Evolutionary conservation across 37 sponge, comb jelly and placozoan species (phyloP).

Genomic region (Beroe forskalii): DNA sequence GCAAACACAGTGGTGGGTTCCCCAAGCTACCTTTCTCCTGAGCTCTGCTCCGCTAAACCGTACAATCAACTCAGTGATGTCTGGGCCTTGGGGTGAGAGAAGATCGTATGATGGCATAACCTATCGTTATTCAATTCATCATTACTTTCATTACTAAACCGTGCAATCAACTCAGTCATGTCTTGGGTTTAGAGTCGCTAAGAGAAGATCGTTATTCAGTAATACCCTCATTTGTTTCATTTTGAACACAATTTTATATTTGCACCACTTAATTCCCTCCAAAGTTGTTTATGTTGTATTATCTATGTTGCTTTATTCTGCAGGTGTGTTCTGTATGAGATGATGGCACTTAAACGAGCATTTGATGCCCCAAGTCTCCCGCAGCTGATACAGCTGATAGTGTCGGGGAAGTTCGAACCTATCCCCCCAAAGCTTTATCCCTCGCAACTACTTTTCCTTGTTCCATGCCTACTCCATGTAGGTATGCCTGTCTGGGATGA

Average conservation of each 20-base stretch:
- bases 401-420: slow-evolving; percentile 37
- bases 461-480: slow-evolving; percentile 26
- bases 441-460: slow-evolving; percentile 33
- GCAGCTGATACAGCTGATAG: slow-evolving; percentile 47
- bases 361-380: slow-evolving; percentile 54
- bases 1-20: slow-evolving; percentile 60
- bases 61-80: slow-evolving; percentile 50
- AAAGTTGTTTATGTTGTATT: too few species aligned
- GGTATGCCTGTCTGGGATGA: neutral
- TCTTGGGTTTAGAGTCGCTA: too few species aligned
- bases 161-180: too few species aligned
- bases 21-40: slow-evolving; percentile 45
- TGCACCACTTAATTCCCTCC: too few species aligned
- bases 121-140: too few species aligned
- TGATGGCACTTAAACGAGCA: slow-evolving; percentile 52
- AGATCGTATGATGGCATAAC: too few species aligned
- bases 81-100: slow-evolving; percentile 53
- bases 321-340: slow-evolving; percentile 52
- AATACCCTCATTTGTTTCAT: too few species aligned
- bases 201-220: too few species aligned
- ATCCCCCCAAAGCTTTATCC: slow-evolving; percentile 21
- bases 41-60: slow-evolving; percentile 59
- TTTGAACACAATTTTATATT: too few species aligned
- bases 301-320: too few species aligned
- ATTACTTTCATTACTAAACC: too few species aligned